A percentile compares a stretch with the other conserved stretches of the same genome.
Conservation (phyloP, 2,888 invertebrate genomes). For the Aleiodes leptofemur region DNA sequence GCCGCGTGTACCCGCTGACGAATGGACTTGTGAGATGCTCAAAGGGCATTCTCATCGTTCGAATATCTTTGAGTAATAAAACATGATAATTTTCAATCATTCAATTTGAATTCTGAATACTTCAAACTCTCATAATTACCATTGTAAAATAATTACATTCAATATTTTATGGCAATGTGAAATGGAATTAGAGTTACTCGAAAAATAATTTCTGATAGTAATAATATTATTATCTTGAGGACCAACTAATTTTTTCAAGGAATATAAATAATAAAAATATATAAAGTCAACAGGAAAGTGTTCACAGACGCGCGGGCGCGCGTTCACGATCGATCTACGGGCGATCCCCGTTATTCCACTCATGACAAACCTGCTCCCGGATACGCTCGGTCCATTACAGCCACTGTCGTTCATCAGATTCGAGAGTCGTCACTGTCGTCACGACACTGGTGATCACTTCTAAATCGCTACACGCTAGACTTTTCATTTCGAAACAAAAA, state of each 20-base stretch:
- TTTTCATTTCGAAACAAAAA: constrained; percentile 1
- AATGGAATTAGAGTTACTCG: not conserved
- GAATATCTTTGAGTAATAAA: constrained; percentile 2
- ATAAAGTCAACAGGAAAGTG: constrained; percentile 42
- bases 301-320: constrained; percentile 46
- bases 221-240: not conserved
- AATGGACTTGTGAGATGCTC: constrained; percentile 31
- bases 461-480: not conserved
- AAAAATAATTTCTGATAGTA: not conserved
- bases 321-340: constrained; percentile 48
- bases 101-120: not conserved
- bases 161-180: no score
- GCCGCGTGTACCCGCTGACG: constrained; percentile 38
- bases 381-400: constrained; percentile 35
- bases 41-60: not conserved
- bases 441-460: not conserved
- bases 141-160: no score
- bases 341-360: constrained; percentile 42
- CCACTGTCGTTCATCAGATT: constrained; percentile 24
- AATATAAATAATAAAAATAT: constrained; percentile 15
- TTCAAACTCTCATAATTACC: not conserved
- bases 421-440: not conserved
- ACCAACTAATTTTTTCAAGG: not conserved
- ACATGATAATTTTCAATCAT: not conserved
- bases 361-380: constrained; percentile 45